Conservation (phyloP, 2,888 invertebrate species). For the Apamea sordens region DNA sequence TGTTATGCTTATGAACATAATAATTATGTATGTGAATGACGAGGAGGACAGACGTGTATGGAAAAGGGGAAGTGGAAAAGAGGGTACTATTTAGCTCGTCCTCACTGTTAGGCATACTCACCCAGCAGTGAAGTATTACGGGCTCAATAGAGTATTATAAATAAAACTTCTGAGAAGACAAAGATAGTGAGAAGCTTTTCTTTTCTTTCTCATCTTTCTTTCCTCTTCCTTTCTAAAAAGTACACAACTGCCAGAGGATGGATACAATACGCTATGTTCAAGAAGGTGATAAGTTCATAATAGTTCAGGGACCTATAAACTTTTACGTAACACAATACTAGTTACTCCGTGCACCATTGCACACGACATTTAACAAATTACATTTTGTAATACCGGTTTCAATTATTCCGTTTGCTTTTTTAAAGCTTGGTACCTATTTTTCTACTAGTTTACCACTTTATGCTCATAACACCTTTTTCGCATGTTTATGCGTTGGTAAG, state of each 20-base stretch:
- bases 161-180: neutral
- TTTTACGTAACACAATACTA: constrained; percentile 19
- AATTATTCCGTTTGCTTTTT: constrained; percentile 1
- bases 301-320: neutral
- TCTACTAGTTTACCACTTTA: neutral
- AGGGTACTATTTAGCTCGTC: too few relatives aligned
- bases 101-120: too few relatives aligned
- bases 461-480: neutral
- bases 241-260: too few relatives aligned
- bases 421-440: constrained; percentile 22
- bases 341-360: constrained; percentile 2
- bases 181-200: neutral
- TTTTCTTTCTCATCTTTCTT: too few relatives aligned
- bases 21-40: too few relatives aligned
- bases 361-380: constrained; percentile 24
- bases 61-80: too few relatives aligned
- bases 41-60: too few relatives aligned
- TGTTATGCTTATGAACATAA: too few relatives aligned
- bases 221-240: too few relatives aligned
- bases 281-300: constrained; percentile 5
- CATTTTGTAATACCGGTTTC: constrained; percentile 22
- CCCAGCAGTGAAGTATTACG: neutral
- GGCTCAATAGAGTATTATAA: too few relatives aligned
- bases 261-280: neutral
- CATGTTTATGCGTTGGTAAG: neutral